These are phyloP conservation scores for Urechis unicinctus DNA, from an alignment of 2,888 invertebrate species.

Conservation along the genomic window DNA sequence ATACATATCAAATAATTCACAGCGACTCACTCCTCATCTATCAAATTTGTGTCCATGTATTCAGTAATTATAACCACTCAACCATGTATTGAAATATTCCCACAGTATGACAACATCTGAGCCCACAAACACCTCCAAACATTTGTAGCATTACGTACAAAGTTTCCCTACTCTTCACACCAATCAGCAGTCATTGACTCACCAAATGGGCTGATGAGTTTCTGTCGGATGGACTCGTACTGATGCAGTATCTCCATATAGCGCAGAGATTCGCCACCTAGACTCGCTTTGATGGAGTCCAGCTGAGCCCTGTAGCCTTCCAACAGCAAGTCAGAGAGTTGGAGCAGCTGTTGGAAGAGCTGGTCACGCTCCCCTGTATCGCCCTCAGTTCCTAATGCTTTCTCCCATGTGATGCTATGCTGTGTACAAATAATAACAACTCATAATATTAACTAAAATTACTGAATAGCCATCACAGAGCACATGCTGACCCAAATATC, in stretches of 20 bases:
- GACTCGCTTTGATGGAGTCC: constrained; percentile 48
- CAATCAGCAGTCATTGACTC: constrained; percentile 19
- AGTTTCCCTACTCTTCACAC: too few relatives aligned
- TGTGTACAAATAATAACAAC: constrained; percentile 18
- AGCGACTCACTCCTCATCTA: too few relatives aligned
- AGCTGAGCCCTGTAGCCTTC: constrained; percentile 68
- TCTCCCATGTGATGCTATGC: constrained; percentile 36
- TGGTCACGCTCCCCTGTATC: constrained; percentile 58
- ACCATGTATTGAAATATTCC: too few relatives aligned
- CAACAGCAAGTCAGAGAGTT: constrained; percentile 66
- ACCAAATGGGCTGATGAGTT: constrained; percentile 46
- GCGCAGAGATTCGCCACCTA: constrained; percentile 16
- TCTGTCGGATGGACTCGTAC: constrained; percentile 57
- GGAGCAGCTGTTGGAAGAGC: constrained; percentile 65
- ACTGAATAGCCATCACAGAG: too few relatives aligned
- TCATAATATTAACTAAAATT: too few relatives aligned
- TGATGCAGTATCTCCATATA: constrained; percentile 55
- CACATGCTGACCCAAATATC: too few relatives aligned
- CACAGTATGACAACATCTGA: too few relatives aligned
- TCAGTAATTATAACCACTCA: too few relatives aligned
- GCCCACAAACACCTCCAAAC: too few relatives aligned
- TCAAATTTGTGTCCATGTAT: too few relatives aligned
- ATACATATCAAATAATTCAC: too few relatives aligned
- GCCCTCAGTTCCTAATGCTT: constrained; percentile 53
- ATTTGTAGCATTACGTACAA: too few relatives aligned